Base-by-base conservation (phyloP, 2,888 invertebrate species). In the Acanthosepion lycidas region DNA sequence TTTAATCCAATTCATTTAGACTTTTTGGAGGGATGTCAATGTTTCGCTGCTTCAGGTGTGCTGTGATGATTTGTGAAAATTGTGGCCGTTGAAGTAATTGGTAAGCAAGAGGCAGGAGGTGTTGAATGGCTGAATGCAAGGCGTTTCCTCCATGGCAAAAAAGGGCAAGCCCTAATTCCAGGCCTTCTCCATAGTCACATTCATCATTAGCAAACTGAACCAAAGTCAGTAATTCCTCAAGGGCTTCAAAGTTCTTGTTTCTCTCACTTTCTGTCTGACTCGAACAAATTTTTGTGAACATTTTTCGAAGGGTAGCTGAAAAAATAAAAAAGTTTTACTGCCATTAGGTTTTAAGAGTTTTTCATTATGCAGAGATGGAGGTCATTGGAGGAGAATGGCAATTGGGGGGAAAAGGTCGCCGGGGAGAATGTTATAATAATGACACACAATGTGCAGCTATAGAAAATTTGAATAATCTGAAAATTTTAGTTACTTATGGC, bases 121-220 rank as follows among this genome's bases (percentile, higher is more conserved):
- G 98, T 78, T 98, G 97, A 6, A 98, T 98, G 92, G 98, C 98
- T 8, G 98, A 97, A 97, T 99, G 98, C 42, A 99, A 98, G 95
- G 98, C 97, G 0, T 99, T 98, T 95, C 98, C 96, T 9, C 97
- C 97, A 94, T 96, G 98, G 95, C 98, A 98, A 97, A 99, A 99
- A 94, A 99, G 97, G 97, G 99, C 98, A 96, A 99, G 98, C 0
- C 99, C 99, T 91, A 99, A 98, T 97, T 99, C 99, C 4, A 99
- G 97, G 0, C 99, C 98, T 94, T 99, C 99, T 0, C 99, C 99
- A 97, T 99, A 99, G 97, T 99, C 99, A 97, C 98, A 98, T 97
- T 99, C 99, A 97, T 99, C 99, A 95, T 98, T 98, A 0, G 99
- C 99, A 97, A 99, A 99, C 97, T 98, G 98, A 15, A 99, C 98